Evolutionary conservation across 2,888 invertebrate species (phyloP), one percentile per base, ranked within the genome.

Genomic region (Leptogaster cylindrica): DNA sequence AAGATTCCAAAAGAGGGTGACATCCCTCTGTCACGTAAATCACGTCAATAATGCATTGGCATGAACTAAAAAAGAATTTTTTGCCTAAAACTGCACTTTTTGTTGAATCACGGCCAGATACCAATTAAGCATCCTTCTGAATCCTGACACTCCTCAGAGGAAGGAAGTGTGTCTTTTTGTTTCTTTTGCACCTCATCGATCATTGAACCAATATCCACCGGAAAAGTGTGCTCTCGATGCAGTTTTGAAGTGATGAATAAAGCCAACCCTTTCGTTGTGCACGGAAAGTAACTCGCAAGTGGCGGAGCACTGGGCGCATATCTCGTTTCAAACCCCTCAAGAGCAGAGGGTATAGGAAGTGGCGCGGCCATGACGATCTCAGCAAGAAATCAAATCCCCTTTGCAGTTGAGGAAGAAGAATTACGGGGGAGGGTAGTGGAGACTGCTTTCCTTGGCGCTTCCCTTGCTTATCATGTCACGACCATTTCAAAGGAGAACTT

Each of bases 141-240:
- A 31, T 33, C 5, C 23, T 27, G 50, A 16, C 20, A 27, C 25
- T 10, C 28, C 52, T 52, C 16, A 4, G 14, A 52, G 33, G 16
- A 33, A 31, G 52, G 31, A 52, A 52, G 31, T 33, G n/a, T 33
- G 52, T 12, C 52, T 52, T 52, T 52, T 52, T 52, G 33, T 58
- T 58, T 39, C 58, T 36, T 20, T 58, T 39, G 46, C 61, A 63
- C 61, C 61, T 63, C 61, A 44, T 44, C 61, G 61, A 63, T 63
- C 61, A 63, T 44, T 63, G 61, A 63, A 63, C 61, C 44, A 44
- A 52, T 52, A 52, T 33, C 52, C 16, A 31, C 52, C 52, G 52
- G 52, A 52, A n/a, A 52, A 52, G 52, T 52, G 52, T 52, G 52
- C 52, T 33, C 52, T 52, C 52, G 52, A 52, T 52, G 52, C 31